These are phyloP conservation scores for Telmatherina bonti DNA, from an alignment of 2,797 vertebrate species.

Conservation along the genomic window DNA sequence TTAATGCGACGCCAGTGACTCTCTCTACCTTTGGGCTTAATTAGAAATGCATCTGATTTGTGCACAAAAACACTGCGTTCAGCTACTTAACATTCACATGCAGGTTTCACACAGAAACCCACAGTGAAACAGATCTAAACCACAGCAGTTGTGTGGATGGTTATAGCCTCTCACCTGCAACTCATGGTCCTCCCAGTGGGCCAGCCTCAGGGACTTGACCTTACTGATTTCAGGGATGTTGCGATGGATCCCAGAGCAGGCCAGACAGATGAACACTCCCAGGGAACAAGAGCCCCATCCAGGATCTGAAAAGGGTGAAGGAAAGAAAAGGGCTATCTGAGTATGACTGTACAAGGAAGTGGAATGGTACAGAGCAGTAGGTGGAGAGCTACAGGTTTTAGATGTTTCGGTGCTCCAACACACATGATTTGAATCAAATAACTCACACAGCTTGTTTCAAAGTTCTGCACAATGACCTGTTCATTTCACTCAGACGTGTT, in stretches of 20 bases:
- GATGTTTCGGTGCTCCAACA: too few species aligned
- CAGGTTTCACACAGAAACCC: background rate
- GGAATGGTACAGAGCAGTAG: background rate
- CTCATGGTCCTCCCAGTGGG: conserved; percentile 93
- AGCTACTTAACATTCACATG: background rate
- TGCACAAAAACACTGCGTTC: background rate
- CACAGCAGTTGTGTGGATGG: too few species aligned
- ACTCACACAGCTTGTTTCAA: too few species aligned
- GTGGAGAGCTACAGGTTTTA: too few species aligned
- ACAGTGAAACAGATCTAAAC: background rate
- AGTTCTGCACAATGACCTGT: too few species aligned
- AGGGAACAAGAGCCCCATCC: conserved; percentile 93
- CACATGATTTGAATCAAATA: too few species aligned
- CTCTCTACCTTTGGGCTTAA: background rate
- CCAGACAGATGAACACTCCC: conserved; percentile 94
- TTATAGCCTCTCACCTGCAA: conserved; percentile 84
- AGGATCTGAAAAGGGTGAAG: conserved; percentile 83
- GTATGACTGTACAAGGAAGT: background rate
- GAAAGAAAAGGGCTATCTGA: background rate
- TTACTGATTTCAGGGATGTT: conserved; percentile 90
- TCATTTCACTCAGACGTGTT: too few species aligned
- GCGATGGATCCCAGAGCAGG: conserved; percentile 94
- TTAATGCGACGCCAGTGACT: background rate
- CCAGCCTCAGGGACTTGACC: conserved; percentile 92
- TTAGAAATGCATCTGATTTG: background rate